Conservation (phyloP, 2,888 invertebrate species). For the Camptogramma bilineatum region DNA sequence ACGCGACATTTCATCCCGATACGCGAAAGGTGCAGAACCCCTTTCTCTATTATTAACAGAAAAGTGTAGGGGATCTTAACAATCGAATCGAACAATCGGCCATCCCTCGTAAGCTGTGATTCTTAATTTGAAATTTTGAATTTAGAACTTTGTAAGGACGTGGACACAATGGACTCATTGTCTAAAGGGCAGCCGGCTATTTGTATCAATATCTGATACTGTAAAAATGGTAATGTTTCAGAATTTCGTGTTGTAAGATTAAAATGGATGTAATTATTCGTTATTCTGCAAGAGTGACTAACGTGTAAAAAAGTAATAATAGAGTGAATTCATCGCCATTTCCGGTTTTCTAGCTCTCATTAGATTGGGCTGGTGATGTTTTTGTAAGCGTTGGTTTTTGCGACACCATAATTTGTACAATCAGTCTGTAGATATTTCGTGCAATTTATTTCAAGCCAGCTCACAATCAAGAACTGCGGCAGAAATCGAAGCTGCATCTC, state of each 20-base stretch:
- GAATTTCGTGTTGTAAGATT: background rate
- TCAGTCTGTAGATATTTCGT: background rate
- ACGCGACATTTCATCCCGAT: conserved; percentile 69
- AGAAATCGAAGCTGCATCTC: conserved; percentile 63
- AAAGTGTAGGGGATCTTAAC: conserved; percentile 60
- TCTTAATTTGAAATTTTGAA: conserved; percentile 46
- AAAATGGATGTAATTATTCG: background rate
- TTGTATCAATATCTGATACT: conserved; percentile 14
- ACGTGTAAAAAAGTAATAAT: conserved; percentile 38
- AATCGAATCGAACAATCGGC: conserved; percentile 57
- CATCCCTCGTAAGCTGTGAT: conserved; percentile 44
- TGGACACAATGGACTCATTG: conserved; percentile 24
- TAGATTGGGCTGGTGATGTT: conserved; percentile 16
- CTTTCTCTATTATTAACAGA: conserved; percentile 60
- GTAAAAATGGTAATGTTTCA: background rate
- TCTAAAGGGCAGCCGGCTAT: conserved; percentile 23
- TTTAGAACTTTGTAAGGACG: conserved; percentile 37
- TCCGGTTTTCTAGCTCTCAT: conserved; percentile 41
- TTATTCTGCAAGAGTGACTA: conserved; percentile 21
- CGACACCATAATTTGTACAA: conserved; percentile 6
- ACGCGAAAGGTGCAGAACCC: conserved; percentile 73
- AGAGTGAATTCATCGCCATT: conserved; percentile 39
- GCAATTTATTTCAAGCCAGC: conserved; percentile 11
- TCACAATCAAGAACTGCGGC: conserved; percentile 47
- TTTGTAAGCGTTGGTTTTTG: conserved; percentile 19